A percentile compares a stretch with the other conserved stretches of the same genome.
Conservation (phyloP, 2,888 invertebrate species). For the Gisinianus flammeolus region DNA sequence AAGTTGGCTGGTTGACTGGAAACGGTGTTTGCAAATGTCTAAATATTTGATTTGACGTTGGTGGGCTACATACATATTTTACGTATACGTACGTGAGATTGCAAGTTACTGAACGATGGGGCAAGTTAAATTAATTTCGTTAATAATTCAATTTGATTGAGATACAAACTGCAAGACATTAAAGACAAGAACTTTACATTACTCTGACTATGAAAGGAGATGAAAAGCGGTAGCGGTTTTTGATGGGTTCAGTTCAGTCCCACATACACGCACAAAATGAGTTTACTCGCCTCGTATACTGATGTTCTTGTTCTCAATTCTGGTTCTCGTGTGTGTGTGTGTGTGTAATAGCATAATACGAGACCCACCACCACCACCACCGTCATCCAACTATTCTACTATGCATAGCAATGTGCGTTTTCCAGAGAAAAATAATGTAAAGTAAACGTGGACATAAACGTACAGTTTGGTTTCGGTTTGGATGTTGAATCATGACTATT, state of each 20-base stretch:
- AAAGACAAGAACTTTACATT: background rate
- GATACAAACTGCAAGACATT: constrained; percentile 2
- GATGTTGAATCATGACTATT: constrained; percentile 9
- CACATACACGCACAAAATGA: background rate
- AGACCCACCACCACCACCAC: no score
- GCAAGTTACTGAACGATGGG: background rate
- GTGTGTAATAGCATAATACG: background rate
- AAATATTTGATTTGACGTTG: background rate
- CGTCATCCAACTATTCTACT: no score
- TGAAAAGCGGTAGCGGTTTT: background rate
- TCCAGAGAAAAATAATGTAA: background rate
- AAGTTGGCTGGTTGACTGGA: no score
- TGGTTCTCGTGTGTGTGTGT: no score
- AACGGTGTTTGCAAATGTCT: no score
- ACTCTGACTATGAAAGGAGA: background rate
- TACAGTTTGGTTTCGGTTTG: background rate
- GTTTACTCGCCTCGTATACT: background rate
- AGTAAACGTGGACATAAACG: background rate
- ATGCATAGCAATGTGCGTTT: background rate
- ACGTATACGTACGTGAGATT: no score
- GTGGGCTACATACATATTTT: no score
- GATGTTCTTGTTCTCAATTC: no score
- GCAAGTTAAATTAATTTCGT: background rate
- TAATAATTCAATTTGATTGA: constrained; percentile 14
- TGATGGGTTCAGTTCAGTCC: background rate